Percentiles rank a stretch among this genome's conserved stretches.
phyloP scores from a whole-genome alignment of 2,113 vertebrate species.

The Rattus norvegicus region GRCr8 NC_086024.1:29524501-29525000 shows the following conservation, averaged over 20 bases:
- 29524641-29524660: not conserved
- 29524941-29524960: not conserved
- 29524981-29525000: not conserved
- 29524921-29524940: not conserved
- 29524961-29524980: not conserved
- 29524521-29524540: constrained; percentile 15
- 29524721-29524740: not conserved
- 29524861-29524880: not conserved
- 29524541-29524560: not conserved
- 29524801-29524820: not conserved
- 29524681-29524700: not conserved
- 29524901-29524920: not conserved
- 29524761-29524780: not conserved
- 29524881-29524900: not conserved
- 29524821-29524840: not conserved
- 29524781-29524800: not conserved
- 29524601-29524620: not conserved
- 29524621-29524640: not conserved
- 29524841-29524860: not conserved
- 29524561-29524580: not conserved
- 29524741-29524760: not conserved
- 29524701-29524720: not conserved
- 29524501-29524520: constrained; percentile 58
- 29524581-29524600: not conserved
- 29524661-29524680: not conserved